Percentiles rank a stretch among this genome's conserved stretches.
Evolutionary conservation across 2,113 vertebrate genomes (phyloP).

Genomic region (Heteronetta atricapilla): DNA sequence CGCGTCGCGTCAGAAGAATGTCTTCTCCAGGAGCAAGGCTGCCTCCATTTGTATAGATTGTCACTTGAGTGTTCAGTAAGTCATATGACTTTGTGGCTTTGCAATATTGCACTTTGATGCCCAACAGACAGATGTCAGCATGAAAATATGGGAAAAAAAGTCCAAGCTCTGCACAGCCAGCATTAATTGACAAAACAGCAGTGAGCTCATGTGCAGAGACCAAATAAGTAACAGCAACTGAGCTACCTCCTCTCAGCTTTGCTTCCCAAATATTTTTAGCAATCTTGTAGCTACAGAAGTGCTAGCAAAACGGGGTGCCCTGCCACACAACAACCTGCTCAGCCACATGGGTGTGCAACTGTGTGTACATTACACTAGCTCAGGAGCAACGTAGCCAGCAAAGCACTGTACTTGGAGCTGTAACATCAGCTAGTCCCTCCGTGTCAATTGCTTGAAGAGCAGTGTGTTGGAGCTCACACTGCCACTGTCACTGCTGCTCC

Average conservation of each 20-base stretch:
- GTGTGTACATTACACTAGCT: not conserved
- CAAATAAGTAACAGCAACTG: not conserved
- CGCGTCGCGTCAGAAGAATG: not conserved
- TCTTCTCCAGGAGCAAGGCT: not conserved
- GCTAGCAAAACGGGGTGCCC: not conserved
- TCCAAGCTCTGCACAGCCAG: not conserved
- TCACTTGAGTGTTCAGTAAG: not conserved
- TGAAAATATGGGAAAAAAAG: accelerated
- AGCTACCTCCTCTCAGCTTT: not conserved
- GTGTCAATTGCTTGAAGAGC: not conserved
- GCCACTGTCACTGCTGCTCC: slow-evolving; percentile 6
- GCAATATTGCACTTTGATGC: slow-evolving; percentile 14
- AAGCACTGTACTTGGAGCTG: not conserved
- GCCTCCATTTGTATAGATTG: not conserved
- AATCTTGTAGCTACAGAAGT: not conserved
- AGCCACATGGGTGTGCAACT: not conserved
- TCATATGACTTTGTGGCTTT: not conserved
- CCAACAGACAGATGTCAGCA: slow-evolving; percentile 15
- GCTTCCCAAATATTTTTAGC: not conserved
- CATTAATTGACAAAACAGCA: not conserved
- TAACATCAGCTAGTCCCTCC: not conserved
- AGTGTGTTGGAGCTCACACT: not conserved
- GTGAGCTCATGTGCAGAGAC: not conserved
- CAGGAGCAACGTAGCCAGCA: not conserved
- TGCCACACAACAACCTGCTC: not conserved